Evolutionary conservation across 2,797 vertebrate genomes (phyloP).

Genomic region (Tapirus indicus): DNA sequence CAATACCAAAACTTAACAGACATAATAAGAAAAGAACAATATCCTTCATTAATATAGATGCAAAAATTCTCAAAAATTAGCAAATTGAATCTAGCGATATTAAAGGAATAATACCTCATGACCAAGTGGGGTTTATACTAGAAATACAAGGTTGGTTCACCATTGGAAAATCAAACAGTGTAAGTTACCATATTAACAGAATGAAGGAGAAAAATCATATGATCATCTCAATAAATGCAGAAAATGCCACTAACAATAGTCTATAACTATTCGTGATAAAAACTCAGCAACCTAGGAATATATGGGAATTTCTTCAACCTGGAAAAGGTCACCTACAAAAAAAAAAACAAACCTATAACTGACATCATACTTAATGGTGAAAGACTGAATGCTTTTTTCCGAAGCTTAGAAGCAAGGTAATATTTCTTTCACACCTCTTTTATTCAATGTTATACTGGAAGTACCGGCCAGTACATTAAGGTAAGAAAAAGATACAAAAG

Average conservation of each 20-base stretch:
- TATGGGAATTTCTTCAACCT: not conserved
- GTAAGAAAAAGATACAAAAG: not conserved
- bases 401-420: not conserved
- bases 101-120: not conserved
- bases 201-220: not conserved
- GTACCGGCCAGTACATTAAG: not conserved
- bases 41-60: not conserved
- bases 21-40: not conserved
- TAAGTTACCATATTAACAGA: conserved; percentile 25
- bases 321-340: not conserved
- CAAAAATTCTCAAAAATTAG: conserved; percentile 28
- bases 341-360: not conserved
- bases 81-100: not conserved
- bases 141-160: not conserved
- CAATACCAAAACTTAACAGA: not conserved
- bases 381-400: not conserved
- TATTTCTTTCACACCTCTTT: not conserved
- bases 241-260: not conserved
- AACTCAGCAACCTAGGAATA: not conserved
- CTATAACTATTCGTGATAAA: not conserved
- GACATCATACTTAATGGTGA: not conserved
- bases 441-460: not conserved
- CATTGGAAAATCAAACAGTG: not conserved
- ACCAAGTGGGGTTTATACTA: not conserved
- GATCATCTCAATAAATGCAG: not conserved